Percentiles rank a stretch among this genome's conserved stretches.
phyloP scores from a whole-genome alignment of 1,140 invertebrate genomes.

The Achroia grisella region DNA sequence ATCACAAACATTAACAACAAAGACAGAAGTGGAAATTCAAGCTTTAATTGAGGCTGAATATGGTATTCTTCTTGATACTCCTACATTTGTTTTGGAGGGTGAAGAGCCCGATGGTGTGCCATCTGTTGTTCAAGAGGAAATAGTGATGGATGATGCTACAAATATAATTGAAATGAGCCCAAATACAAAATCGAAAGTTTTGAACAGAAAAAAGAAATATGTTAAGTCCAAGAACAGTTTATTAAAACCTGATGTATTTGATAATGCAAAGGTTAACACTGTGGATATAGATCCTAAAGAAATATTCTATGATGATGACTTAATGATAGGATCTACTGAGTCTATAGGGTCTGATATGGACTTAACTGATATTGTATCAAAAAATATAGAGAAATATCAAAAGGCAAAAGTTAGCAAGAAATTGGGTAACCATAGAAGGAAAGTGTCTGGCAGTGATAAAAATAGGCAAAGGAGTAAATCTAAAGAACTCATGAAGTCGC shows the following conservation, averaged over 20 bases:
- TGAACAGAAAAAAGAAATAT: slow-evolving; percentile 35
- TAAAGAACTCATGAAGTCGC: slow-evolving; percentile 44
- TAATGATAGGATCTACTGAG: slow-evolving; percentile 42
- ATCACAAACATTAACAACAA: slow-evolving; percentile 77
- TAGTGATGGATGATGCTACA: slow-evolving; percentile 59
- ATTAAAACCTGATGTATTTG: slow-evolving; percentile 16
- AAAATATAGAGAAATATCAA: slow-evolving; percentile 35
- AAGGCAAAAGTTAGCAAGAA: slow-evolving; percentile 48
- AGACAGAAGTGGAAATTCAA: slow-evolving; percentile 76
- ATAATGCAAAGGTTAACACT: slow-evolving; percentile 10
- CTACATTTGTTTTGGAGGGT: slow-evolving; percentile 22
- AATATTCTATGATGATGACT: slow-evolving; percentile 52
- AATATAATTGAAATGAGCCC: slow-evolving; percentile 65
- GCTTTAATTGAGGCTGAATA: slow-evolving; percentile 64
- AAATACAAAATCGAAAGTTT: slow-evolving; percentile 18
- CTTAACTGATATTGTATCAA: slow-evolving; percentile 25
- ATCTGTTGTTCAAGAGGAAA: slow-evolving; percentile 48
- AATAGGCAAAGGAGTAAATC: slow-evolving; percentile 28
- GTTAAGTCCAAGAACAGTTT: slow-evolving; percentile 26
- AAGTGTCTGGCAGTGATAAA: slow-evolving; percentile 45
- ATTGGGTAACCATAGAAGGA: slow-evolving; percentile 57
- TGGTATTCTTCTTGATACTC: slow-evolving; percentile 52
- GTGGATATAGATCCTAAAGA: slow-evolving; percentile 32
- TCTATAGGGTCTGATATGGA: slow-evolving; percentile 37
- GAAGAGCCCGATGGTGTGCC: slow-evolving; percentile 37